phyloP scores from a whole-genome alignment of 2,888 invertebrate species.

The Rhagonycha fulva region DNA sequence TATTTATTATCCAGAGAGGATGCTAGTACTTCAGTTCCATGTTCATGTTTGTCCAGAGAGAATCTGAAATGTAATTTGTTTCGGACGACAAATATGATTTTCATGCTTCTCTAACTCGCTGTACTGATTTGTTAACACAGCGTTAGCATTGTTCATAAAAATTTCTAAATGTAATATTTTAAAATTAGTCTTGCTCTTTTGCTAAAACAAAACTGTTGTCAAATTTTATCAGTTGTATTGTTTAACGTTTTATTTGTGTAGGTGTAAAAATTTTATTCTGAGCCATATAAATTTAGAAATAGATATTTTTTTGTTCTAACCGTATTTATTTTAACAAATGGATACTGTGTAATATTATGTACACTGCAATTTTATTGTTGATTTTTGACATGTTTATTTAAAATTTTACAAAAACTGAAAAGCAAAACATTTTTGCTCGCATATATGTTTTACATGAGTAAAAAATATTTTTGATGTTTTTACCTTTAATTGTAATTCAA shows the following conservation, averaged over 20 bases:
- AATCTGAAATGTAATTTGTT: constrained; percentile 33
- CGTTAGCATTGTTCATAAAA: background rate
- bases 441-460: background rate
- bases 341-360: background rate
- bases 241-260: background rate
- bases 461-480: background rate
- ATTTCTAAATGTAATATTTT: background rate
- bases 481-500: background rate
- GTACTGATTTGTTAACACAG: background rate
- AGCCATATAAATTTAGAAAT: background rate
- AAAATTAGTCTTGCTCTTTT: background rate
- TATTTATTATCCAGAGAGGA: constrained; percentile 44
- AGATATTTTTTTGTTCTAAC: background rate
- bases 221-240: background rate
- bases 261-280: background rate
- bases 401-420: background rate
- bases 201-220: background rate
- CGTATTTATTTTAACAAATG: background rate
- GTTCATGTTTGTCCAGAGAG: constrained; percentile 32
- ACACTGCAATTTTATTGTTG: background rate
- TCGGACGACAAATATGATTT: constrained; percentile 25
- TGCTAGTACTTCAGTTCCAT: constrained; percentile 30
- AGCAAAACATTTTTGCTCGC: background rate
- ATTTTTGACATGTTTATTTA: background rate
- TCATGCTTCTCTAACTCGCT: constrained; percentile 8